Conservation (phyloP, 2,797 vertebrate species). For the Phaenicophaeus curvirostris region DNA sequence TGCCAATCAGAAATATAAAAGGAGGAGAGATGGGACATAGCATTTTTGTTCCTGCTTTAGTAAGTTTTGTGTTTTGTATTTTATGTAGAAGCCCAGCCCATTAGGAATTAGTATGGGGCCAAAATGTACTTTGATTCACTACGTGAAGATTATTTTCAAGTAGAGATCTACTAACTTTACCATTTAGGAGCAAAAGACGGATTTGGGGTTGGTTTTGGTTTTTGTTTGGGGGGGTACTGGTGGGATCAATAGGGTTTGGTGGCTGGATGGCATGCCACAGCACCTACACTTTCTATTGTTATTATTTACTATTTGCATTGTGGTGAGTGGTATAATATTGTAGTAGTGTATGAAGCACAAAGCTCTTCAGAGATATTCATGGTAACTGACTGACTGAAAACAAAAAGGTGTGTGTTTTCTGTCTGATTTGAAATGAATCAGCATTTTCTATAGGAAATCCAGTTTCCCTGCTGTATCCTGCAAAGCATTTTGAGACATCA, state of each 20-base stretch:
- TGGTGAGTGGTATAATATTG: background rate
- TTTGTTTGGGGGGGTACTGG: rapidly evolving
- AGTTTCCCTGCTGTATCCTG: background rate
- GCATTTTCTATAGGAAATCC: background rate
- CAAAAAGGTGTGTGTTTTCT: background rate
- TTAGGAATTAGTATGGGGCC: background rate
- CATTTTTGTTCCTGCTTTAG: background rate
- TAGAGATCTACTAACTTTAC: background rate
- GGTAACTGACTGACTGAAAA: background rate
- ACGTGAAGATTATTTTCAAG: background rate
- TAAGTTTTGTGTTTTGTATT: background rate
- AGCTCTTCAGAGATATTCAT: background rate
- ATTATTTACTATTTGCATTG: background rate
- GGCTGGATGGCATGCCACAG: background rate
- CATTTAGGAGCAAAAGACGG: background rate
- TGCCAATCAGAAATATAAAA: background rate
- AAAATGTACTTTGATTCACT: background rate
- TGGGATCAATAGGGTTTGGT: background rate
- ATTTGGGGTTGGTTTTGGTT: background rate
- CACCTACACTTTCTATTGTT: background rate
- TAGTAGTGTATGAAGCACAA: background rate
- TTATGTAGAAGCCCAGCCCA: background rate
- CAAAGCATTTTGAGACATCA: background rate
- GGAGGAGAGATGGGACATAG: background rate
- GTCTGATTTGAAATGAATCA: background rate